Evolutionary conservation across 2,888 invertebrate genomes (phyloP).

Genomic region (Cordilura impudica): DNA sequence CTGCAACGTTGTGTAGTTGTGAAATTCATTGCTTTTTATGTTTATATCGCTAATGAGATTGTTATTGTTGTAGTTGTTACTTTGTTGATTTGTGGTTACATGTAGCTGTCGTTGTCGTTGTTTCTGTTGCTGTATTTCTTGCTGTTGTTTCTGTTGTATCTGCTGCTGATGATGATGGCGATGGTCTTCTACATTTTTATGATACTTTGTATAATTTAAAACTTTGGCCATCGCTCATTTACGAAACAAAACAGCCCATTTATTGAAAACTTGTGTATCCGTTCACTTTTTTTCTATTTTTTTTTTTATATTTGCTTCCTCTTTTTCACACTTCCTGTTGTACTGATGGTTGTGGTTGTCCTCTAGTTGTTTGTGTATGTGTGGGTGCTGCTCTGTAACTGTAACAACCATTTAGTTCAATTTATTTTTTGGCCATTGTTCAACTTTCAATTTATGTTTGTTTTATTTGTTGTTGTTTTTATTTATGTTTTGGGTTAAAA

Average conservation of each 20-base stretch:
- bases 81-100: conserved; percentile 8
- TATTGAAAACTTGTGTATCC: conserved; percentile 32
- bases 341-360: background rate
- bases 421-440: conserved; percentile 55
- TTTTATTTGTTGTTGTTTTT: conserved; percentile 6
- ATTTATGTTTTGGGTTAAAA: background rate
- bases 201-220: conserved; percentile 54
- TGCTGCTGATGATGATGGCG: conserved; percentile 35
- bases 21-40: conserved; percentile 28
- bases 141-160: conserved; percentile 10
- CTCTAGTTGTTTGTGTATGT: conserved; percentile 3
- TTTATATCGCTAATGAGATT: background rate
- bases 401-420: conserved; percentile 52
- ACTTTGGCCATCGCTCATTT: conserved; percentile 61
- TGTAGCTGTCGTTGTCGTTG: background rate
- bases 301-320: background rate
- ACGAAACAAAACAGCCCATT: conserved; percentile 44
- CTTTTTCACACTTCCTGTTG: conserved; percentile 1
- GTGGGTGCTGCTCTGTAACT: conserved; percentile 8
- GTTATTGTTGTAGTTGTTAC: conserved; percentile 39
- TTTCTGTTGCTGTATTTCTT: conserved; percentile 8
- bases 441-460: conserved; percentile 22
- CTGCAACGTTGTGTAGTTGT: conserved; percentile 16
- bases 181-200: conserved; percentile 55
- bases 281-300: conserved; percentile 7